A percentile compares a stretch with the other conserved stretches of the same genome.
phyloP scores from a whole-genome alignment of 2,113 vertebrate species.

The Pungitius pungitius region DNA sequence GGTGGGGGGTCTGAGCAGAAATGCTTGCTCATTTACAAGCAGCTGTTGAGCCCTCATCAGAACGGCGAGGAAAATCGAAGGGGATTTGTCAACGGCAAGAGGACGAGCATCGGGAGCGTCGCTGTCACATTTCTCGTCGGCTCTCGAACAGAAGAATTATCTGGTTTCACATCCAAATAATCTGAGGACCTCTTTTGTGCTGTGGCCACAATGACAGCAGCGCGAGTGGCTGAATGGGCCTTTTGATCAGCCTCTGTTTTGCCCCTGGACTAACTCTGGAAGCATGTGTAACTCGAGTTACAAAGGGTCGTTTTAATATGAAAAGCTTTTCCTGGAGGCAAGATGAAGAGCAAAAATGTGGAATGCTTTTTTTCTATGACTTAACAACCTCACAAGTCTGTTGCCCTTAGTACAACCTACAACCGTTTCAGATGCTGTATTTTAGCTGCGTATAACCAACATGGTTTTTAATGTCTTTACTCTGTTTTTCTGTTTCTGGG shows the following conservation, averaged over 20 bases:
- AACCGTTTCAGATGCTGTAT: conserved; percentile 8
- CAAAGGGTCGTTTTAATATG: conserved; percentile 67
- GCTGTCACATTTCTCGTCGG: conserved; percentile 73
- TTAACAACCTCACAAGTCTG: no score
- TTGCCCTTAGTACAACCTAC: not conserved
- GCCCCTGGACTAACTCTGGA: conserved; percentile 53
- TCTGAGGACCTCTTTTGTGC: conserved; percentile 73
- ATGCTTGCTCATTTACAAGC: conserved; percentile 91
- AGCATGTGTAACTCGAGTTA: conserved; percentile 63
- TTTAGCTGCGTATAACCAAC: not conserved
- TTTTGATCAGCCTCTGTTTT: conserved; percentile 72
- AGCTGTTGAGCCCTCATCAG: conserved; percentile 90
- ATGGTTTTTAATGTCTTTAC: conserved; percentile 3
- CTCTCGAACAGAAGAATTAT: conserved; percentile 78
- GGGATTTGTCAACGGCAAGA: conserved; percentile 82
- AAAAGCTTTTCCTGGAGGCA: conserved; percentile 58
- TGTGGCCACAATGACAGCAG: conserved; percentile 67
- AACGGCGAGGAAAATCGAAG: conserved; percentile 87
- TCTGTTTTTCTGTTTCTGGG: not conserved
- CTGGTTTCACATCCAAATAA: conserved; percentile 82
- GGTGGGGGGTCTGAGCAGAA: conserved; percentile 54
- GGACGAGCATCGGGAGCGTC: conserved; percentile 87
- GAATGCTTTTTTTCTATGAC: no score
- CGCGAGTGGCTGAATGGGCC: conserved; percentile 69
- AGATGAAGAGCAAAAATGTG: no score